phyloP scores from a whole-genome alignment of 2,113 vertebrate genomes.

The Psettodes erumei region DNA sequence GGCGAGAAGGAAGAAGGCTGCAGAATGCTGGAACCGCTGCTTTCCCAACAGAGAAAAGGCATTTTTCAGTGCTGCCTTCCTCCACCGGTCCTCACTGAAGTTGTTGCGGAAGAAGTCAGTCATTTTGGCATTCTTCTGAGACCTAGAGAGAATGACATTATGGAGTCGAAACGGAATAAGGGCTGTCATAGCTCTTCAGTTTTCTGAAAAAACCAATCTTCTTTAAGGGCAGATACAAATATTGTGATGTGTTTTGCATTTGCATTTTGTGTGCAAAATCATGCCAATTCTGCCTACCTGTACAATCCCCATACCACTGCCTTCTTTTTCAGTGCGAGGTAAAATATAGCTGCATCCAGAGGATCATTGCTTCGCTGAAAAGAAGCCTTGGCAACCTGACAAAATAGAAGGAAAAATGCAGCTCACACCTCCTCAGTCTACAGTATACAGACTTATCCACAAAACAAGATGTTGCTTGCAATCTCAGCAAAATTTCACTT shows the following conservation, averaged over 20 bases:
- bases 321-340: slow-evolving; percentile 98
- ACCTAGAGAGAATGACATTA: slow-evolving; percentile 79
- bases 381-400: slow-evolving; percentile 95
- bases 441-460: slow-evolving; percentile 21
- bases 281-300: slow-evolving; percentile 82
- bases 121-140: slow-evolving; percentile 93
- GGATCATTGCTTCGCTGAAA: slow-evolving; percentile 95
- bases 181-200: slow-evolving; percentile 19
- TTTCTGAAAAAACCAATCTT: slow-evolving; percentile 28
- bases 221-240: not conserved
- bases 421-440: slow-evolving; percentile 1
- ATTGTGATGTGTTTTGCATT: not conserved
- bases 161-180: slow-evolving; percentile 33
- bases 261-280: slow-evolving; percentile 28
- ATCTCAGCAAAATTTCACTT: slow-evolving; percentile 12
- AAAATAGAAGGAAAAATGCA: slow-evolving; percentile 39
- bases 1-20: slow-evolving; percentile 96
- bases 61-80: slow-evolving; percentile 96
- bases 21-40: slow-evolving; percentile 97
- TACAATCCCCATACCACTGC: slow-evolving; percentile 97
- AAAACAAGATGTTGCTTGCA: slow-evolving; percentile 27
- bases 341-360: slow-evolving; percentile 96
- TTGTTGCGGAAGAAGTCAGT: slow-evolving; percentile 98
- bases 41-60: slow-evolving; percentile 97
- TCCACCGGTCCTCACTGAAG: slow-evolving; percentile 96